Base-by-base conservation (phyloP, 2,113 vertebrate genomes). In the Solenodon paradoxus region DNA sequence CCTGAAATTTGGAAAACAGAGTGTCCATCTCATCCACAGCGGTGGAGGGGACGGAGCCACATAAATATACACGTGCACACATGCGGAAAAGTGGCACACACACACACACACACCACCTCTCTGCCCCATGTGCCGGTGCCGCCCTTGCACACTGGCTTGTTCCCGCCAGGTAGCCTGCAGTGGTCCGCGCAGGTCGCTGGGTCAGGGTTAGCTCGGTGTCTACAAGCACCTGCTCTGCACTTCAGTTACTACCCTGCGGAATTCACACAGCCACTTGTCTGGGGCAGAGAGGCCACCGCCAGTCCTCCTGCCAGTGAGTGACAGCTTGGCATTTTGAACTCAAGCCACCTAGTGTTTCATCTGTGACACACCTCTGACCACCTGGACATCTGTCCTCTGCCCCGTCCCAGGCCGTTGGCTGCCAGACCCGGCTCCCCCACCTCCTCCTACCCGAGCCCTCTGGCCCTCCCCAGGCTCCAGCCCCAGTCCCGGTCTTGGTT, bases 401-500 rank as follows among this genome's bases (percentile, higher is more conserved):
- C 88, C 47, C 16, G 0, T 63, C 59, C 75, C 51, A 51, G 7
- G 59, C 4, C 12, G 9, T 28, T 63, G 53, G 30, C 78, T 78
- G 30, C 28, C 12, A 45, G 51, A 28, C 32, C 88, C 55, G 13
- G 24, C 68, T 68, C 40, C 71, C 69, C 15, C 32, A 10, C 2
- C 40, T 42, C 71, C n/a, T 38, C 49, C 40, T 16, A 24, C n/a
- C 19, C 9, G 66, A 0, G 32, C 51, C 69, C 80, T 82, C 47
- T 35, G 47, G 26, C 72, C n/a, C 42, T 92, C 64, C 79, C 71
- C 32, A 26, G 22, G 7, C 26, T 78, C 79, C 53, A 88, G 75
- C 32, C 35, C 64, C 53, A 45, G 32, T 51, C 69, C 57, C 94
- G 72, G 40, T 74, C 59, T 86, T 55, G 79, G 22, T 53, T 94